Percentiles rank a stretch among this genome's conserved stretches.
Conservation (phyloP, 2,113 vertebrate species). For the Bambusicola thoracicus region DNA sequence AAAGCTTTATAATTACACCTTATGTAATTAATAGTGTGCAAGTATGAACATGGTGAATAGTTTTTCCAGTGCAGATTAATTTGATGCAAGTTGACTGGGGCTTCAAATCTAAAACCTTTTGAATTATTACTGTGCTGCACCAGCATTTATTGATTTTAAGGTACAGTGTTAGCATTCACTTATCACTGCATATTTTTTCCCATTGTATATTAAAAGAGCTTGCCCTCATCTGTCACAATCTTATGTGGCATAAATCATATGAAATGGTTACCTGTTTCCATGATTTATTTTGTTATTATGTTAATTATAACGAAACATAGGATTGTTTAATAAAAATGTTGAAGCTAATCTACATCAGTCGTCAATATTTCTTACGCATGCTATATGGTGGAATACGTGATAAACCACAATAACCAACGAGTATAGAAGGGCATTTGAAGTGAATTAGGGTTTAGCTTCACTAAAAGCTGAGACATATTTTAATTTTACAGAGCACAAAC, state of each 20-base stretch:
- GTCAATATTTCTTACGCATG: constrained; percentile 25
- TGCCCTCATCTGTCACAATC: constrained; percentile 47
- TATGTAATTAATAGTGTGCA: constrained; percentile 44
- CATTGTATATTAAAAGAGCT: constrained; percentile 24
- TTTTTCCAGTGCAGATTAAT: constrained; percentile 28
- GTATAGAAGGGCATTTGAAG: constrained; percentile 14
- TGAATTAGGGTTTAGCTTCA: constrained; percentile 23
- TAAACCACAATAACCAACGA: constrained; percentile 9
- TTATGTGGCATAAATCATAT: constrained; percentile 33
- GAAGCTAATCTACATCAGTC: constrained; percentile 34
- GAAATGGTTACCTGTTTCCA: constrained; percentile 47
- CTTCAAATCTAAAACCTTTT: constrained; percentile 37
- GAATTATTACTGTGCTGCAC: constrained; percentile 33
- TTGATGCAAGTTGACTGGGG: constrained; percentile 31
- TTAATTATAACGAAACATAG: constrained; percentile 47
- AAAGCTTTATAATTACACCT: constrained; percentile 36
- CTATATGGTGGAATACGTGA: neutral
- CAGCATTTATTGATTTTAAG: constrained; percentile 52
- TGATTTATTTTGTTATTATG: constrained; percentile 62
- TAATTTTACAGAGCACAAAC: constrained; percentile 20
- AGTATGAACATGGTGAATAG: constrained; percentile 1
- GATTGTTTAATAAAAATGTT: constrained; percentile 64
- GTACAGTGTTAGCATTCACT: constrained; percentile 56
- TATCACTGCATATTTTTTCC: constrained; percentile 58
- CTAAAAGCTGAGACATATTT: constrained; percentile 20